Evolutionary conservation across 2,797 vertebrate species (phyloP).

Genomic region (Danio albolineatus): DNA sequence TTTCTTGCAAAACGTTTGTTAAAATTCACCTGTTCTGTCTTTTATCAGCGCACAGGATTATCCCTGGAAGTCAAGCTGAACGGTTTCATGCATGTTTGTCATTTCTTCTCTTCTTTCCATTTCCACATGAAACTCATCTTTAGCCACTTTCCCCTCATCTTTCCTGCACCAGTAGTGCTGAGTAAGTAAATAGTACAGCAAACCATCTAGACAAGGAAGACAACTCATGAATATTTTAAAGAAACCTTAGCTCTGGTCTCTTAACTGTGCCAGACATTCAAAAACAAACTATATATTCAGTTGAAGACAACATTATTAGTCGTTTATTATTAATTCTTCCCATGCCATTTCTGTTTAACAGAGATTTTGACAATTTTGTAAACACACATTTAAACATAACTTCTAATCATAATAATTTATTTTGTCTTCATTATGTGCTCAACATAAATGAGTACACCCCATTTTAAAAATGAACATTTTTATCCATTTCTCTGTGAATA

Average conservation of each 20-base stretch:
- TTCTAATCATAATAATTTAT: no score
- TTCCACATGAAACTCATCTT: background rate
- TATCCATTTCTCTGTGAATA: no score
- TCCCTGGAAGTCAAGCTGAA: background rate
- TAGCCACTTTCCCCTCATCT: background rate
- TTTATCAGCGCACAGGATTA: background rate
- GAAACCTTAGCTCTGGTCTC: conserved; percentile 20
- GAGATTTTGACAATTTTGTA: no score
- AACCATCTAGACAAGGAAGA: conserved; percentile 52
- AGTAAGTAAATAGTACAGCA: conserved; percentile 50
- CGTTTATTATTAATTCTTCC: no score
- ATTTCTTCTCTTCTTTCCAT: background rate
- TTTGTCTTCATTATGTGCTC: no score
- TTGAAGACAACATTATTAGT: no score
- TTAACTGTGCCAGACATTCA: conserved; percentile 33
- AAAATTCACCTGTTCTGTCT: background rate
- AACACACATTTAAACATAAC: no score
- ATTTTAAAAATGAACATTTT: no score
- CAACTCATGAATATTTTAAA: conserved; percentile 58
- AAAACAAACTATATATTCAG: background rate
- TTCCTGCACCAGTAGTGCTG: conserved; percentile 40
- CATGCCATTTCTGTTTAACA: no score
- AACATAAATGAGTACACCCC: no score
- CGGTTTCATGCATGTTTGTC: background rate
- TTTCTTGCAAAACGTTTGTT: background rate